phyloP scores from a whole-genome alignment of 2,113 vertebrate species.

The Rhinopomastus cyanomelas region DNA sequence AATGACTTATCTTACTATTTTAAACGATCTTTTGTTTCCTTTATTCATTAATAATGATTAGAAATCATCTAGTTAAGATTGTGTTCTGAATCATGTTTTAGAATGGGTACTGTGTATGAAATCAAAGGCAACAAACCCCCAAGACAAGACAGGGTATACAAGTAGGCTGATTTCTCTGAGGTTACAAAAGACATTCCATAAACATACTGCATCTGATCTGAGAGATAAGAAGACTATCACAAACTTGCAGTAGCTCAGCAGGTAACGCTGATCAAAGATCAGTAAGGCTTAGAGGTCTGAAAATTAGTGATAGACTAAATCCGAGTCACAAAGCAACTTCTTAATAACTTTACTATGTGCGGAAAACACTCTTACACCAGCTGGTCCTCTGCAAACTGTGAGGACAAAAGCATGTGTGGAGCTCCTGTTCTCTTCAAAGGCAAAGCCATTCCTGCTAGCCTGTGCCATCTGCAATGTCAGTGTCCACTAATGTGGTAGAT shows the following conservation, averaged over 20 bases:
- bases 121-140: background rate
- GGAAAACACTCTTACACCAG: background rate
- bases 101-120: background rate
- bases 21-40: background rate
- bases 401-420: background rate
- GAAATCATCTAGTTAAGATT: background rate
- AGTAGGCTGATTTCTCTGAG: background rate
- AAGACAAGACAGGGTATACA: background rate
- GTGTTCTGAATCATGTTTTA: background rate
- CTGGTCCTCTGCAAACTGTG: background rate
- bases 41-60: background rate
- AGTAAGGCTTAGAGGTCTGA: background rate
- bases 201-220: background rate
- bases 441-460: background rate
- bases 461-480: background rate
- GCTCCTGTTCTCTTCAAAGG: background rate
- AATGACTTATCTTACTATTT: background rate
- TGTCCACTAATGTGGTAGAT: background rate
- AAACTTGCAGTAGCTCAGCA: background rate
- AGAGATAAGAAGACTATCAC: background rate
- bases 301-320: background rate
- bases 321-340: background rate
- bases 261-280: background rate
- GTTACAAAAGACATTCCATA: background rate
- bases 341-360: background rate